Evolutionary conservation across 2,797 vertebrate species (phyloP).

Genomic region (Alcedo quadribrachys): DNA sequence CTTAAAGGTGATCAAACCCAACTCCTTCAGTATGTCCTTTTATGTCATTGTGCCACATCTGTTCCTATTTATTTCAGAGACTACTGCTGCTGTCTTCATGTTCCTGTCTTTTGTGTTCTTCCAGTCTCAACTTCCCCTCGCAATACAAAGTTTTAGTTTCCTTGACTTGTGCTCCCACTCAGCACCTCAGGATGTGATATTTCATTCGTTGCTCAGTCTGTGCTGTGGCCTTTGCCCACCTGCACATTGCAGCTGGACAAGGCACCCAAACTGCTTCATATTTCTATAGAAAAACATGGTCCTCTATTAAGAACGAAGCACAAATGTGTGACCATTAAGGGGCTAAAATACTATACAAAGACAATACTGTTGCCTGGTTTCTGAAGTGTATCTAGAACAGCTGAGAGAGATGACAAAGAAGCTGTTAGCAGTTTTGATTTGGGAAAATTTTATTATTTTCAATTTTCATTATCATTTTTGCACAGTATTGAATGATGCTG

Average conservation of each 20-base stretch:
- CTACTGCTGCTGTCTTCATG: background rate
- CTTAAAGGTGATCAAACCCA: background rate
- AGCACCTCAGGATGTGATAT: background rate
- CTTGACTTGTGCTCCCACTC: background rate
- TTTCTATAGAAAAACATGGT: background rate
- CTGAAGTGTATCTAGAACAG: background rate
- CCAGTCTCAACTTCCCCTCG: background rate
- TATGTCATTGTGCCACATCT: background rate
- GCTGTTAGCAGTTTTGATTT: background rate
- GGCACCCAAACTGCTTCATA: background rate
- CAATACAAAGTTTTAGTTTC: background rate
- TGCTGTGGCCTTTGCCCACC: background rate
- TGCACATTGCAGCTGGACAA: background rate
- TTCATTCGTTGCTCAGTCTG: background rate
- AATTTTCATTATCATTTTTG: constrained; percentile 13
- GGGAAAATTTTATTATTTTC: background rate
- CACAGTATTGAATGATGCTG: background rate
- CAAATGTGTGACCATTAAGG: background rate
- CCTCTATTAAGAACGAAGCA: background rate
- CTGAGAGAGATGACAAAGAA: background rate
- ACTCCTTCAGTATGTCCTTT: background rate
- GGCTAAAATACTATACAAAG: background rate
- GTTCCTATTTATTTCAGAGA: background rate
- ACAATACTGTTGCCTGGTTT: background rate
- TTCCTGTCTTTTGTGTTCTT: background rate